Base-by-base conservation (phyloP, 2,888 invertebrate species). In the Galeruca laticollis region DNA sequence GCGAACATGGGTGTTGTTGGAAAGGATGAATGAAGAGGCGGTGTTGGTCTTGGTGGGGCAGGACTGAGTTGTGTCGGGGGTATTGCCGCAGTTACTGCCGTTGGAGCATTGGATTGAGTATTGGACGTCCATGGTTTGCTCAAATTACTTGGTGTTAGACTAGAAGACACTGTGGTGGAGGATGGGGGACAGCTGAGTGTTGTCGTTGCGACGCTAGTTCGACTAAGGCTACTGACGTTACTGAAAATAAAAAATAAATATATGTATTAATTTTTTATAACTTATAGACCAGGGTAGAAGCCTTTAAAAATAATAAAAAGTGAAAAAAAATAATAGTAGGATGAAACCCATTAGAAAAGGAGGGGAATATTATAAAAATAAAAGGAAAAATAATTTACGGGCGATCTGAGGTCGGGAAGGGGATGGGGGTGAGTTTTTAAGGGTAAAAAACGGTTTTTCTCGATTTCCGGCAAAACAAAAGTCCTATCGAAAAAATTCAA, bases 211-310 rank as follows among this genome's bases (percentile, higher is more conserved):
- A 84, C 84, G 83, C 91, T 91, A 82, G 90, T 87, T 81, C 94
- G 89, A 79, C 94, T 94, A 83, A 94, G 86, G 85, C 93, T 94
- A 88, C 93, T 94, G 83, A 94, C 93, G 87, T 92, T 94, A 88
- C 94, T 94, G 89, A 68, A 77, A 78, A 71, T 74, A 67, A 49
- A 60, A 57, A 59, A 52, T 10, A 18, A 15, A 66, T 18, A 47
- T 33, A 15, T 54, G 18, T n/a, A 6, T 26, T 26, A 26, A 26
- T 26, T 26, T 26, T 26, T 26, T 26, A 26, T 26, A n/a, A n/a
- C n/a, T n/a, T n/a, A n/a, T n/a, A n/a, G n/a, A n/a, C n/a, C n/a
- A n/a, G n/a, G n/a, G n/a, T n/a, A n/a, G n/a, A n/a, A n/a, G n/a
- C n/a, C n/a, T n/a, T n/a, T n/a, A n/a, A n/a, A n/a, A n/a, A n/a